Percentiles rank a stretch among this genome's conserved stretches.
Evolutionary conservation across 2,888 invertebrate genomes (phyloP).

Genomic region (Melanophora roralis): DNA sequence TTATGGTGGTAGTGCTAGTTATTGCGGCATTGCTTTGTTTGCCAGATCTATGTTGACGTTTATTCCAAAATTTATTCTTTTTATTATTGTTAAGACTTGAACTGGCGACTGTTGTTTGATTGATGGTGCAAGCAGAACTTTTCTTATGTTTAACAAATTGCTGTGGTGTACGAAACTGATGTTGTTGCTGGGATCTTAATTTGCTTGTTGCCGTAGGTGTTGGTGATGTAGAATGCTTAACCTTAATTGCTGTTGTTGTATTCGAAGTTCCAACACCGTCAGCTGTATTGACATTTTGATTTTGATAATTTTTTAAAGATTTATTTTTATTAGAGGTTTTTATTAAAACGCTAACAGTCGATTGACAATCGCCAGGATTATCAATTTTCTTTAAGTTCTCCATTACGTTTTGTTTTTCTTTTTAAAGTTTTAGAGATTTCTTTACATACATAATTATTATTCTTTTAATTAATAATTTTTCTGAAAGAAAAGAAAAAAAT

Average conservation of each 20-base stretch:
- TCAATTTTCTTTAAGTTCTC: slow-evolving; percentile 68
- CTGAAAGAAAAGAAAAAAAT: neutral
- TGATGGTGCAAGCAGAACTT: slow-evolving; percentile 1
- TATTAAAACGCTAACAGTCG: slow-evolving; percentile 65
- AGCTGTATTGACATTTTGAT: slow-evolving; percentile 23
- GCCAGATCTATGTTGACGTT: slow-evolving; percentile 73
- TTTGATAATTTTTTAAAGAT: slow-evolving; percentile 23
- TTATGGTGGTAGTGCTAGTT: slow-evolving; percentile 54
- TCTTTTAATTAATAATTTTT: neutral
- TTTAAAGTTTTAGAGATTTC: neutral
- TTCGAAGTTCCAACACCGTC: slow-evolving; percentile 51
- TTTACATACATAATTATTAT: neutral
- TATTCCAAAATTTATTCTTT: slow-evolving; percentile 75
- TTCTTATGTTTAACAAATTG: slow-evolving; percentile 69
- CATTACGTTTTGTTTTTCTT: slow-evolving; percentile 61
- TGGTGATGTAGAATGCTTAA: slow-evolving; percentile 43
- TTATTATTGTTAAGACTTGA: slow-evolving; percentile 59
- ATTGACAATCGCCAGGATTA: slow-evolving; percentile 72
- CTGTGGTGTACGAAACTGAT: slow-evolving; percentile 76
- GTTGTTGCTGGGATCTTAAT: slow-evolving; percentile 69
- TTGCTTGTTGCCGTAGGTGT: slow-evolving; percentile 64
- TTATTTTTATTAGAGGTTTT: slow-evolving; percentile 50
- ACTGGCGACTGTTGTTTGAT: slow-evolving; percentile 60
- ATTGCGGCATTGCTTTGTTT: slow-evolving; percentile 65
- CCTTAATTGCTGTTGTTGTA: slow-evolving; percentile 22